Evolutionary conservation across 2,797 vertebrate genomes (phyloP).

Genomic region (Odontamblyopus rebecca): DNA sequence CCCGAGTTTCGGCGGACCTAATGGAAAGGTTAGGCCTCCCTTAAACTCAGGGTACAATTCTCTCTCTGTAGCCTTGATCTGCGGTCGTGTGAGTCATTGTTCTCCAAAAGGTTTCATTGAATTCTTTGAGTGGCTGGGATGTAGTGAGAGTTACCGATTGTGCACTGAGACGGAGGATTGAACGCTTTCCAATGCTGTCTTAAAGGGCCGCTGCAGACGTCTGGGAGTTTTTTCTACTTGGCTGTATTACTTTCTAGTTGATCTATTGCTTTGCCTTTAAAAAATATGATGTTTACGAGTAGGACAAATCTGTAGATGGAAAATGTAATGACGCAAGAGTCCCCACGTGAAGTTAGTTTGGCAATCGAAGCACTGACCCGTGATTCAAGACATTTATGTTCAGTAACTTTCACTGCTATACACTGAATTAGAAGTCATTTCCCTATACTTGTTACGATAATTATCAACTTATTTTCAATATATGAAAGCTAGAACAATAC

Average conservation of each 20-base stretch:
- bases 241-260: not conserved
- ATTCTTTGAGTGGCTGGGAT: slow-evolving; percentile 39
- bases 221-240: not conserved
- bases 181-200: slow-evolving; percentile 17
- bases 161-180: slow-evolving; percentile 19
- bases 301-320: not conserved
- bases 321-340: not conserved
- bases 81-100: slow-evolving; percentile 46
- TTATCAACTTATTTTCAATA: too few relatives aligned
- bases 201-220: not conserved
- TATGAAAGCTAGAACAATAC: too few relatives aligned
- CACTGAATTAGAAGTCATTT: too few relatives aligned
- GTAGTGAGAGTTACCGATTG: slow-evolving; percentile 33
- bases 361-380: too few relatives aligned
- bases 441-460: too few relatives aligned
- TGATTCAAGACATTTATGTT: too few relatives aligned
- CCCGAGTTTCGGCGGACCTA: slow-evolving; percentile 38
- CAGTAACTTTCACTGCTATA: too few relatives aligned
- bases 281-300: not conserved
- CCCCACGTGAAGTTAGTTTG: not conserved
- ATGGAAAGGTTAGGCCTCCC: slow-evolving; percentile 20
- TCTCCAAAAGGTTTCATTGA: slow-evolving; percentile 39
- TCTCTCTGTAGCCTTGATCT: slow-evolving; percentile 46
- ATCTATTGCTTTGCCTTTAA: not conserved
- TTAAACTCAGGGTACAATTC: slow-evolving; percentile 35